Conservation (phyloP, 1,140 invertebrate species). For the Caenorhabditis inopinata region DNA sequence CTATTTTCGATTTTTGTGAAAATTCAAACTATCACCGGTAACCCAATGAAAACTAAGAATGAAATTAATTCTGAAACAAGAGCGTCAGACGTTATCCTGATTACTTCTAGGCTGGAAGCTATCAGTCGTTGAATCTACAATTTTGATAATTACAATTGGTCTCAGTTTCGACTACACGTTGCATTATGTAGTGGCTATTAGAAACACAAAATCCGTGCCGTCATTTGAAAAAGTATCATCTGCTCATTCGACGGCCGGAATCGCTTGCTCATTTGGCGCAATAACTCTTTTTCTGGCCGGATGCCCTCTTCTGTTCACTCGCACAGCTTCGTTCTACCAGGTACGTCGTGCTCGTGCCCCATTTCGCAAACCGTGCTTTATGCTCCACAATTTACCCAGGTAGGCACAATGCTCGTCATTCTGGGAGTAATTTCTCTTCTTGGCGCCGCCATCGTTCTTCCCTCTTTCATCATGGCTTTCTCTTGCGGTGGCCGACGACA, state of each 20-base stretch:
- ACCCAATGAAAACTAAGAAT: too few relatives aligned
- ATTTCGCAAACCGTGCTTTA: not conserved
- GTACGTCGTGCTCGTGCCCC: not conserved
- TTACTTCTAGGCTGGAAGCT: conserved; percentile 78
- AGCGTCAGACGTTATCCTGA: too few relatives aligned
- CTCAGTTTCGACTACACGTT: conserved; percentile 91
- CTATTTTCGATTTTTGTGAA: too few relatives aligned
- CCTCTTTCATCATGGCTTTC: not conserved
- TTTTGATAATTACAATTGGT: conserved; percentile 88
- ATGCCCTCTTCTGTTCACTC: conserved; percentile 17
- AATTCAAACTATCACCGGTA: too few relatives aligned
- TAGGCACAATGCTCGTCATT: conserved; percentile 19
- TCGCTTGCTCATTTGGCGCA: not conserved
- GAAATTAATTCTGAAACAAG: too few relatives aligned
- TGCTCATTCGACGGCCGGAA: conserved; percentile 29
- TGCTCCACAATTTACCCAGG: not conserved
- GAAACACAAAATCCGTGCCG: not conserved
- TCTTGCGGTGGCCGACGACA: not conserved
- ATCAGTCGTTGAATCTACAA: conserved; percentile 89
- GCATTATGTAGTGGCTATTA: conserved; percentile 75
- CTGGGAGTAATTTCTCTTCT: conserved; percentile 29
- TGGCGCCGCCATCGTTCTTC: not conserved
- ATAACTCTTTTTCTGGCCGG: not conserved
- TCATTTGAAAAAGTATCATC: not conserved
- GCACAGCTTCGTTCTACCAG: conserved; percentile 30